Conservation (phyloP, 1,140 invertebrate genomes). For the Zaprionus vittiger region DNA sequence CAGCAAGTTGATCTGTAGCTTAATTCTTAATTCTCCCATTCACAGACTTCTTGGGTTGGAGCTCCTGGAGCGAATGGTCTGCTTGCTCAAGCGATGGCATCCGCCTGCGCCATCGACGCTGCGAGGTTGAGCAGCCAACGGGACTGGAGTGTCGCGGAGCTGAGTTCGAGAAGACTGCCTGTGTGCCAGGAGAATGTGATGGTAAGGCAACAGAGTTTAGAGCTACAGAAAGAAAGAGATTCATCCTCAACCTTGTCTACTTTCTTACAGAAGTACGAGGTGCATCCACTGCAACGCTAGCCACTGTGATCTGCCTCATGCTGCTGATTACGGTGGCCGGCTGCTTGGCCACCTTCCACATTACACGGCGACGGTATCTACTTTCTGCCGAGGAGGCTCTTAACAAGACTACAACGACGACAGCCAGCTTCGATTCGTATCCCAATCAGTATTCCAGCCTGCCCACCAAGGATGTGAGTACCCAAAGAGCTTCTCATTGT, state of each 20-base stretch:
- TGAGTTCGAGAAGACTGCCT: constrained; percentile 88
- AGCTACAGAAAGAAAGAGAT: neutral
- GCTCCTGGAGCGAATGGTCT: constrained; percentile 90
- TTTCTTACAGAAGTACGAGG: constrained; percentile 50
- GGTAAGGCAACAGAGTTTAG: constrained; percentile 40
- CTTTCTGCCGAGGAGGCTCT: constrained; percentile 55
- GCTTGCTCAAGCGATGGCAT: constrained; percentile 88
- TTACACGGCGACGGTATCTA: constrained; percentile 53
- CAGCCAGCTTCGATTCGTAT: constrained; percentile 91
- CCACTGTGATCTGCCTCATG: constrained; percentile 55
- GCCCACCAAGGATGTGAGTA: constrained; percentile 89
- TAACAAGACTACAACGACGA: constrained; percentile 77
- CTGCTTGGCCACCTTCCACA: constrained; percentile 64
- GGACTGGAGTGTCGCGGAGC: constrained; percentile 88
- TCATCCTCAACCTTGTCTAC: neutral
- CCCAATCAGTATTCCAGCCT: constrained; percentile 94
- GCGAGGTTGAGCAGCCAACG: constrained; percentile 85
- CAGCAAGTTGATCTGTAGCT: neutral
- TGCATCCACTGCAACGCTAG: constrained; percentile 61
- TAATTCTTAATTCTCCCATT: neutral
- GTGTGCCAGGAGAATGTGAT: constrained; percentile 84
- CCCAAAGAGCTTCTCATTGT: neutral
- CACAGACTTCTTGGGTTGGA: constrained; percentile 86
- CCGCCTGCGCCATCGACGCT: constrained; percentile 88
- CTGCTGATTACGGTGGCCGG: constrained; percentile 64